Evolutionary conservation across 2,113 vertebrate genomes (phyloP).

Genomic region (Pelobates fuscus): DNA sequence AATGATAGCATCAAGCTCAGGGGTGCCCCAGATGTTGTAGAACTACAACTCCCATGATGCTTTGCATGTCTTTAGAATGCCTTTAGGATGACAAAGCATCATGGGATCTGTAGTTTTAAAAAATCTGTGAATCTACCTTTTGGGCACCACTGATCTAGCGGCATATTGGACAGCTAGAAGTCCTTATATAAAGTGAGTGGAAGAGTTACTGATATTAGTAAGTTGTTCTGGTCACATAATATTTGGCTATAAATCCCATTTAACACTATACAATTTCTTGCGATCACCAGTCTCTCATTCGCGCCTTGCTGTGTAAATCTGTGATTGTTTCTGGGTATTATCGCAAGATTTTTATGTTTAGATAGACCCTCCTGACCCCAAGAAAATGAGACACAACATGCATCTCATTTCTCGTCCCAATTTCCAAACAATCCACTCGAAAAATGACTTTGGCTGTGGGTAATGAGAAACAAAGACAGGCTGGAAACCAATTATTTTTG

Average conservation of each 20-base stretch:
- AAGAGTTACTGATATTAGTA: no score
- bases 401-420: constrained; percentile 11
- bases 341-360: constrained; percentile 16
- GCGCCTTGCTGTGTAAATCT: constrained; percentile 20
- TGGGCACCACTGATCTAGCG: no score
- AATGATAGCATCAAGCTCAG: no score
- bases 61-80: no score
- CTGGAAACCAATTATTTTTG: constrained; percentile 42
- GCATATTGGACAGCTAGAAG: no score
- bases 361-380: constrained; percentile 23
- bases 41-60: no score
- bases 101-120: no score
- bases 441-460: constrained; percentile 40
- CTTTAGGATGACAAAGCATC: no score
- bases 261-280: neutral
- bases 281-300: neutral
- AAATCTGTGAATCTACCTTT: no score
- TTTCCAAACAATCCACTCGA: constrained; percentile 21
- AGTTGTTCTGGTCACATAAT: neutral
- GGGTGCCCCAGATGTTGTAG: no score
- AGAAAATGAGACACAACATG: constrained; percentile 38
- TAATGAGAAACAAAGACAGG: constrained; percentile 37
- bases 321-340: constrained; percentile 9
- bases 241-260: neutral
- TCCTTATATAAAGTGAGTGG: no score